A percentile compares a stretch with the other conserved stretches of the same genome.
phyloP scores from a whole-genome alignment of 2,113 vertebrate species.

The Heterocephalus glaber region DNA sequence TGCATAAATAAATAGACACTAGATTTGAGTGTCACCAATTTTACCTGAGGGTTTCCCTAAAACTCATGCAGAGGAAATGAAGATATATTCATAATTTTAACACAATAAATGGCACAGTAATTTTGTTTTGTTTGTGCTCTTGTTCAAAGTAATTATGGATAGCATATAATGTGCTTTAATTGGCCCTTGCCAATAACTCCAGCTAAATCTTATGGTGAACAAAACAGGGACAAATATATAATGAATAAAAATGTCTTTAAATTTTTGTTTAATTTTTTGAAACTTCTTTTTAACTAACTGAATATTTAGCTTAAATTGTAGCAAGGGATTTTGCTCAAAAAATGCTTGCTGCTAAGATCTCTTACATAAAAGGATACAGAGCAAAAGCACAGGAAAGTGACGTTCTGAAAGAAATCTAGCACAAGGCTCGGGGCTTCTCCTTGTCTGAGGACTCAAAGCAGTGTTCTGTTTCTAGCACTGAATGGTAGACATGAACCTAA shows the following conservation, averaged over 20 bases:
- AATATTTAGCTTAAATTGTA: neutral
- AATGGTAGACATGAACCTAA: no score
- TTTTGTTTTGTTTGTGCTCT: neutral
- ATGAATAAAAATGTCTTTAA: neutral
- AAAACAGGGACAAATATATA: neutral
- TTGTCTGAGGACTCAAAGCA: neutral
- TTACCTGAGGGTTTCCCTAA: neutral
- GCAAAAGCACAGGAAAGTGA: neutral
- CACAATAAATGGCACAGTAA: no score
- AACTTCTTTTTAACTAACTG: neutral
- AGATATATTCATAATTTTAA: neutral
- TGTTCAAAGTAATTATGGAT: neutral
- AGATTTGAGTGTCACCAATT: neutral
- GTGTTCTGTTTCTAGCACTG: neutral
- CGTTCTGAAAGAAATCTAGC: neutral
- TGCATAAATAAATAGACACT: neutral
- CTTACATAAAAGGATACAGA: neutral
- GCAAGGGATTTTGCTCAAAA: neutral
- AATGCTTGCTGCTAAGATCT: neutral
- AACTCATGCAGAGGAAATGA: neutral
- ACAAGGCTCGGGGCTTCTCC: accelerated
- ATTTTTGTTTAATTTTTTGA: neutral
- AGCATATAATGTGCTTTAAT: neutral
- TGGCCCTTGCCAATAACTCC: neutral
- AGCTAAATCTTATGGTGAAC: neutral